Percentiles rank a stretch among this genome's conserved stretches.
Conservation (phyloP, 2,888 invertebrate genomes). For the Drosophila paranaensis region DNA sequence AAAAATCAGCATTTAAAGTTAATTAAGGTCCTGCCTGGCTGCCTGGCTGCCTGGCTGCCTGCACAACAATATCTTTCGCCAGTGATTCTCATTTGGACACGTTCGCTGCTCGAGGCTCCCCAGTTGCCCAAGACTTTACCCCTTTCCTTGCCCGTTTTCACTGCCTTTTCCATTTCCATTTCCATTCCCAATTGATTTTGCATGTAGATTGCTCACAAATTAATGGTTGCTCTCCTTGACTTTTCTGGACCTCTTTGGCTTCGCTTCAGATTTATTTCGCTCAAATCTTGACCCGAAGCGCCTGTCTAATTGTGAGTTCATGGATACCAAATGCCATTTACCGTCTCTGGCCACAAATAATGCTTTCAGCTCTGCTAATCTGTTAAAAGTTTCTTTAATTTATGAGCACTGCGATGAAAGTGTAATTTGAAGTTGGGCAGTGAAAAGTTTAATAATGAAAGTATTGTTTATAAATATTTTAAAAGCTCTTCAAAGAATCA, state of each 20-base stretch:
- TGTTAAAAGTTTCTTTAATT: conserved; percentile 18
- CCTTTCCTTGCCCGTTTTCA: background rate
- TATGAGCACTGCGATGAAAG: conserved; percentile 23
- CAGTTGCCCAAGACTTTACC: background rate
- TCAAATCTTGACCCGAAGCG: conserved; percentile 10
- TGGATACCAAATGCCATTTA: conserved; percentile 30
- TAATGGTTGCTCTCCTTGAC: conserved; percentile 59
- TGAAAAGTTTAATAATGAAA: background rate
- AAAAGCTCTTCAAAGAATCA: too few species aligned
- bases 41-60: conserved; percentile 37
- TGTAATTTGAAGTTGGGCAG: background rate
- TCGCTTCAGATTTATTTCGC: conserved; percentile 1
- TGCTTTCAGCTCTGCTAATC: background rate
- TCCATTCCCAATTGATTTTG: conserved; percentile 54
- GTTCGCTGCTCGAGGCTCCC: conserved; percentile 4
- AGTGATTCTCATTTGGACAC: conserved; percentile 14
- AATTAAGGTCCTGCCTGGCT: conserved; percentile 64
- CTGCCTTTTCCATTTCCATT: conserved; percentile 3
- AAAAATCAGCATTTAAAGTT: conserved; percentile 61
- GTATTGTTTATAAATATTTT: too few species aligned
- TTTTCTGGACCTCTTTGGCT: conserved; percentile 35
- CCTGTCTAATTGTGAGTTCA: conserved; percentile 51
- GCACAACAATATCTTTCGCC: conserved; percentile 37
- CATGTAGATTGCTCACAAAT: conserved; percentile 66
- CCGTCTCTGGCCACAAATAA: background rate